Percentiles rank a stretch among this genome's conserved stretches.
Evolutionary conservation across 2,797 vertebrate species (phyloP).

Genomic region (Molossus molossus): DNA sequence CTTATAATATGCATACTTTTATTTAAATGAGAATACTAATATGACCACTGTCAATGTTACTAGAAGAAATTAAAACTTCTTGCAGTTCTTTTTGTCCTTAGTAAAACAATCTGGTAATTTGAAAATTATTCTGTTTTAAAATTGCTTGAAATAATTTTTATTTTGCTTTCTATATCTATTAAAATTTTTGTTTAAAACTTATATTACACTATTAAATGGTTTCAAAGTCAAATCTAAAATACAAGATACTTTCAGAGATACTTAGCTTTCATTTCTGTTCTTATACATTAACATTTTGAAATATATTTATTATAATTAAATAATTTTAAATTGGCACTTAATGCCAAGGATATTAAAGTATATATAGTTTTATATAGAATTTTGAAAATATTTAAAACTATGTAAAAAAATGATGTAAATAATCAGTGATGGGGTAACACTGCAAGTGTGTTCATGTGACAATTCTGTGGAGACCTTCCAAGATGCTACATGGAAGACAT

Average conservation of each 20-base stretch:
- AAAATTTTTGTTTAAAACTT: not conserved
- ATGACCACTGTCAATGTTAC: not conserved
- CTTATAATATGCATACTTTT: not conserved
- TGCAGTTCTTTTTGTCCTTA: not conserved
- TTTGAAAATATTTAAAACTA: not conserved
- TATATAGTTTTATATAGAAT: not conserved
- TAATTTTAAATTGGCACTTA: not conserved
- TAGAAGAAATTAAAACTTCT: not conserved
- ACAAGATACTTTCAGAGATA: not conserved
- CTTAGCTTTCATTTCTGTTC: not conserved
- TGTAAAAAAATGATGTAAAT: not conserved
- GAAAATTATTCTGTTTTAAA: not conserved
- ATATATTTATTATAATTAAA: not conserved
- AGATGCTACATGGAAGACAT: not conserved
- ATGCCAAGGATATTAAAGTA: not conserved
- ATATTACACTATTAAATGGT: not conserved
- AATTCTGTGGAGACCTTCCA: not conserved
- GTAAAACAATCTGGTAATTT: not conserved
- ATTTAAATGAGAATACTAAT: not conserved
- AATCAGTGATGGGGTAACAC: not conserved
- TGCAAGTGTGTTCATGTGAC: not conserved
- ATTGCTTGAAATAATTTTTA: not conserved
- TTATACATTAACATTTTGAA: not conserved
- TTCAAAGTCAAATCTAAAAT: not conserved
- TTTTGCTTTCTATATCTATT: not conserved